phyloP scores from a whole-genome alignment of 1,140 invertebrate species.

The Teleogryllus occipitalis region DNA sequence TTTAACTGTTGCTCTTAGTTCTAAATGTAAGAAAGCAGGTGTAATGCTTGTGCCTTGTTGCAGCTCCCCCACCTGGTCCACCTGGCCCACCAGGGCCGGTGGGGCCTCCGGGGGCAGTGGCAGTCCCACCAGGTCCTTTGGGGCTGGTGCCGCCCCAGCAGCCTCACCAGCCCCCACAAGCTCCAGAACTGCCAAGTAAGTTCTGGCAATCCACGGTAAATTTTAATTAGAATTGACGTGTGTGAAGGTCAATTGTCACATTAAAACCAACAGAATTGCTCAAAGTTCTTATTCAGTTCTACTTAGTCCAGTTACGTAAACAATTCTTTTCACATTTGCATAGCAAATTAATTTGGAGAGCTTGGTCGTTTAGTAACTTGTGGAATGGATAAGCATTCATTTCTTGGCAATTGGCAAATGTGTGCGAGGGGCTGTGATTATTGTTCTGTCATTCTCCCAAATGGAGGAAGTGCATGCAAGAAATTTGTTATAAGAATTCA shows the following conservation, averaged over 20 bases:
- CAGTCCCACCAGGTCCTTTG: slow-evolving; percentile 34
- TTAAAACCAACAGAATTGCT: too few relatives aligned
- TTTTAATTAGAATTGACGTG: not conserved
- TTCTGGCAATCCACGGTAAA: not conserved
- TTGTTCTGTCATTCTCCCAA: too few relatives aligned
- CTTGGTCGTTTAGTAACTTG: too few relatives aligned
- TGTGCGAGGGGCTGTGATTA: too few relatives aligned
- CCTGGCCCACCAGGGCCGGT: slow-evolving; percentile 35
- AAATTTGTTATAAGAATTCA: too few relatives aligned
- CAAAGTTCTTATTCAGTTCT: too few relatives aligned
- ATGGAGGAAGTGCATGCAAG: too few relatives aligned
- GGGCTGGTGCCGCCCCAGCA: slow-evolving; percentile 40
- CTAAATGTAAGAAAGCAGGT: too few relatives aligned
- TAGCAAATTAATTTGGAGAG: too few relatives aligned
- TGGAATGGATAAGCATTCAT: too few relatives aligned
- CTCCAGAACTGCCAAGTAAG: slow-evolving; percentile 42
- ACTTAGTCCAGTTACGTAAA: not conserved
- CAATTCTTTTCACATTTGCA: not conserved
- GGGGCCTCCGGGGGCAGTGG: slow-evolving; percentile 36
- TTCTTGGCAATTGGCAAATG: too few relatives aligned
- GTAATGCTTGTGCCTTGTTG: slow-evolving; percentile 30
- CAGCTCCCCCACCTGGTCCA: slow-evolving; percentile 36
- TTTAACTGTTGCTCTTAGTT: too few relatives aligned
- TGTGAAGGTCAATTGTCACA: not conserved
- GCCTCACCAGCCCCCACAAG: slow-evolving; percentile 44